These are phyloP conservation scores for Lepus europaeus DNA, from an alignment of 2,113 vertebrate genomes.

Conservation along the genomic window DNA sequence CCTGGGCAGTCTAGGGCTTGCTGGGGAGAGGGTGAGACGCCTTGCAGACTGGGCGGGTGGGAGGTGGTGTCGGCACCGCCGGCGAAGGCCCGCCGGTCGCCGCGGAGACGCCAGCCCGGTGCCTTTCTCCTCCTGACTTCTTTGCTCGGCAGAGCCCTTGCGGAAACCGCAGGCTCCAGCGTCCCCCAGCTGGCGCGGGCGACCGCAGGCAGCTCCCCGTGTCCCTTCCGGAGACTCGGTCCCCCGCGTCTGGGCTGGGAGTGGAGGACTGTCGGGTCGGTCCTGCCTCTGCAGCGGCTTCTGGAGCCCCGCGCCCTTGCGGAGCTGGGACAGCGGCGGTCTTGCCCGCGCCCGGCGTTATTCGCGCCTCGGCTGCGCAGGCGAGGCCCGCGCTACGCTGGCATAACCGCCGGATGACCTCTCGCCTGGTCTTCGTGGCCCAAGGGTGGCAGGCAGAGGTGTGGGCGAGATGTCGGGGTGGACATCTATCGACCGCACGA, in stretches of 20 bases:
- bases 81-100: not conserved
- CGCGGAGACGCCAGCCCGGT: not conserved
- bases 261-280: too few species aligned
- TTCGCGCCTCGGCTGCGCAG: not conserved
- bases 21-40: not conserved
- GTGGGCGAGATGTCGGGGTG: not conserved
- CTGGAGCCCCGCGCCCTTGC: too few species aligned
- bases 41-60: rapidly evolving
- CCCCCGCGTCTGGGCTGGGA: rapidly evolving
- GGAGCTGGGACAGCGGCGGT: rapidly evolving
- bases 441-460: rapidly evolving
- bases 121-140: not conserved
- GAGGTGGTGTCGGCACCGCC: rapidly evolving
- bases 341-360: not conserved
- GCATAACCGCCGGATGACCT: not conserved
- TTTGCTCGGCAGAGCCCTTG: not conserved
- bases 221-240: not conserved
- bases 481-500: not conserved
- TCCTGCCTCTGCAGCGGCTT: not conserved
- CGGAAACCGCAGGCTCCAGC: not conserved
- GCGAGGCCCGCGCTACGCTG: not conserved
- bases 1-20: too few species aligned
- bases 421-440: too few species aligned
- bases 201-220: too few species aligned
- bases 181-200: not conserved